phyloP scores from a whole-genome alignment of 2,888 invertebrate genomes.

The Bedellia somnulentella region DNA sequence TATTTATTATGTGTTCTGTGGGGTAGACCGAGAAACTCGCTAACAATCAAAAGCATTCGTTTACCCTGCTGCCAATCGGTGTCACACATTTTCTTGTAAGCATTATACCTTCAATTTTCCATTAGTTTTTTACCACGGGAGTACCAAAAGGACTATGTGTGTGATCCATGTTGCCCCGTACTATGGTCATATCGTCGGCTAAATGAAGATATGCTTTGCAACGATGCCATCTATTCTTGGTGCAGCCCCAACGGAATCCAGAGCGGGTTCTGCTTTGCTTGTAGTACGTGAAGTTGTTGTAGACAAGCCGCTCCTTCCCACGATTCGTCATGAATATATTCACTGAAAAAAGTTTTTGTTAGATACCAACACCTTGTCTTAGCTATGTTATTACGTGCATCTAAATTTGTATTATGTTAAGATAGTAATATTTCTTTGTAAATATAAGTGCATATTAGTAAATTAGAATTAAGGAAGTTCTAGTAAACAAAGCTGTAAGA shows the following conservation, averaged over 20 bases:
- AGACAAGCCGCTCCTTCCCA: constrained; percentile 42
- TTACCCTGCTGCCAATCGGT: too few relatives aligned
- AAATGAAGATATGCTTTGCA: constrained; percentile 46
- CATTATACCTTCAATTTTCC: too few relatives aligned
- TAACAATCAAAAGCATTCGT: too few relatives aligned
- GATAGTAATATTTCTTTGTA: too few relatives aligned
- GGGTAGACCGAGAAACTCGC: too few relatives aligned
- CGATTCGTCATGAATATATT: constrained; percentile 53
- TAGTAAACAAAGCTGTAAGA: too few relatives aligned
- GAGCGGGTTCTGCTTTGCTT: constrained; percentile 39
- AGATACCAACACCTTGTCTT: background rate
- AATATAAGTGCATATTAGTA: too few relatives aligned
- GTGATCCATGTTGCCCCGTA: constrained; percentile 43
- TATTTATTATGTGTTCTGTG: too few relatives aligned
- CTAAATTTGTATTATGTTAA: too few relatives aligned
- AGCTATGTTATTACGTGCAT: constrained; percentile 17
- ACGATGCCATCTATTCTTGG: constrained; percentile 48
- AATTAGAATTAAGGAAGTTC: too few relatives aligned
- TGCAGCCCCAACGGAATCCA: constrained; percentile 52
- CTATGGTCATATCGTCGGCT: constrained; percentile 43
- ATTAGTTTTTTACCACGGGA: too few relatives aligned
- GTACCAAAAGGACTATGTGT: constrained; percentile 44
- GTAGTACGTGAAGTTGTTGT: constrained; percentile 43
- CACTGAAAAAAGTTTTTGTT: constrained; percentile 27
- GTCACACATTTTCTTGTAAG: too few relatives aligned